phyloP scores from a whole-genome alignment of 2,113 vertebrate genomes.

The Phocoena phocoena region DNA sequence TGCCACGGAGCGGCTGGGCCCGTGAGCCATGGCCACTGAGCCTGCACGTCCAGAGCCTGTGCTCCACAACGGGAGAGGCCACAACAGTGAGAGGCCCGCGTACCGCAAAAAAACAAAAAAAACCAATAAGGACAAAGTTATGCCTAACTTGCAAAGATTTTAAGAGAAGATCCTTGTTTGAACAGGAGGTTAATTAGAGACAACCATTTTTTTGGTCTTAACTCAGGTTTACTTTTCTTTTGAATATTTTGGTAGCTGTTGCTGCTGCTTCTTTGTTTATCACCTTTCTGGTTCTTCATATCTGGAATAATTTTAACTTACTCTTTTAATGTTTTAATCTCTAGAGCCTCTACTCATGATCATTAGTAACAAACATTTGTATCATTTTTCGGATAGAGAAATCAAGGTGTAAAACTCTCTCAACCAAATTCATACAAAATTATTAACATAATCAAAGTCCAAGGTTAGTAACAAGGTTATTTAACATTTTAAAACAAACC shows the following conservation, averaged over 20 bases:
- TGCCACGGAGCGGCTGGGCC: rapidly evolving
- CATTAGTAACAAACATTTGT: not conserved
- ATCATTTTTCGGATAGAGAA: not conserved
- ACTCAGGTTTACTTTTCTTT: not conserved
- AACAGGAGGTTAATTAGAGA: not conserved
- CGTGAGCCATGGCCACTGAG: too few relatives aligned
- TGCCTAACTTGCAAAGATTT: not conserved
- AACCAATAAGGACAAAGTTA: not conserved
- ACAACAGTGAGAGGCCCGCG: too few relatives aligned
- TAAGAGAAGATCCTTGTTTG: not conserved
- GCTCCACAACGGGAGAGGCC: too few relatives aligned
- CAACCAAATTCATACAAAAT: not conserved
- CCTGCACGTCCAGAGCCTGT: too few relatives aligned
- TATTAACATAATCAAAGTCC: not conserved
- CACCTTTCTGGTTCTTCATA: not conserved
- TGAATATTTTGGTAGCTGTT: not conserved
- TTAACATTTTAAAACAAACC: conserved; percentile 14
- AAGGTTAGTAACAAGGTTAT: not conserved
- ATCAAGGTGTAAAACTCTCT: not conserved
- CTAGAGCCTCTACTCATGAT: not conserved
- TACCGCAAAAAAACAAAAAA: too few relatives aligned
- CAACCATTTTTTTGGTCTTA: not conserved
- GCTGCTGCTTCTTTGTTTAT: not conserved
- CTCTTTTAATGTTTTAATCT: conserved; percentile 4
- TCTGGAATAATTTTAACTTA: not conserved